Evolutionary conservation across 2,113 vertebrate genomes (phyloP), one percentile per base, ranked within the genome.

Genomic region (Gopherus flavomarginatus): DNA sequence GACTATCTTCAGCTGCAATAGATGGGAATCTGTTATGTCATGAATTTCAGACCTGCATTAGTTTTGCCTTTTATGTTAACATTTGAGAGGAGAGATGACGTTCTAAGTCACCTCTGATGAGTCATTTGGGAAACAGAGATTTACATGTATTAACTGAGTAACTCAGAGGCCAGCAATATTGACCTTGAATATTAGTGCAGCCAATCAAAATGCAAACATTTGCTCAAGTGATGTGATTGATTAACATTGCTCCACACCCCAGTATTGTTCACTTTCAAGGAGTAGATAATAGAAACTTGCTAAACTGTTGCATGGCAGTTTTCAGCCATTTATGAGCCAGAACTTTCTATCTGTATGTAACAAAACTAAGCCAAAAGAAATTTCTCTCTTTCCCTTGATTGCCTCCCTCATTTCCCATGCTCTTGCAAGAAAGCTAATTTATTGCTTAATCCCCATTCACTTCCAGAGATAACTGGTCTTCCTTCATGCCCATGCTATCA

Each of bases 361-460:
- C 3, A 16, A 42, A 72, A 49, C 88, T 90, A 89, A 1, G 0
- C 1, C 11, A 82, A 80, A 2, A 59, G 85, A 86, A 27, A 13
- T 80, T 50, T 53, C 72, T 50, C 44, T 3, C 1, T 56, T 2
- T 7, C 29, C 1, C 50, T 12, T 12, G 24, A 3, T 62, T 27
- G 56, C 29, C 2, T 0, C 2, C 7, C 2, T 6, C 3, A 9
- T 72, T 92, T 89, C 86, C 54, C 90, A 84, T 81, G 69, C 16
- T 29, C 3, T 2, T 44, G 1, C 88, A 5, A 29, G 49, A 86
- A 8, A 35, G 81, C 3, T 5, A 7, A 5, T 54, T 31, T 86
- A 26, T 69, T 35, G 6, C 50, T 42, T 59, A 59, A 54, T 3
- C 0, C 2, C n/a, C 2, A 1, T 3, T 8, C 0, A 1, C 24